Evolutionary conservation across 2,888 invertebrate genomes (phyloP).

Genomic region (Tipula helvola): DNA sequence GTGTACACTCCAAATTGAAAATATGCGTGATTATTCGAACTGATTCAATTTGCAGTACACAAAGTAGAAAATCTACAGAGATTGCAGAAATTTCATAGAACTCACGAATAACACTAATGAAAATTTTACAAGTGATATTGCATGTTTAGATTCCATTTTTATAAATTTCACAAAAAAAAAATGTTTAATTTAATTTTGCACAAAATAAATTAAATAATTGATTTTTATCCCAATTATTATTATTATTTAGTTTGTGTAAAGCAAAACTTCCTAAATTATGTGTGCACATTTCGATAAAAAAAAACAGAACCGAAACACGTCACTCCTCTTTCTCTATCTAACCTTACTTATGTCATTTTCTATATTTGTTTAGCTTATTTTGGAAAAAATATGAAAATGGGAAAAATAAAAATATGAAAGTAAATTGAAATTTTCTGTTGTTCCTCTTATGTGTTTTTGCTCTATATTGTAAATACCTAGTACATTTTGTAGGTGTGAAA

Average conservation of each 20-base stretch:
- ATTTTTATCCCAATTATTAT: not conserved
- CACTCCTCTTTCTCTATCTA: not conserved
- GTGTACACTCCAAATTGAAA: not conserved
- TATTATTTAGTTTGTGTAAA: not conserved
- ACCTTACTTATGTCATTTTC: not conserved
- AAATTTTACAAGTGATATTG: not conserved
- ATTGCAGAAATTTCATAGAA: not conserved
- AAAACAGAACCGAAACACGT: not conserved
- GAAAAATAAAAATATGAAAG: not conserved
- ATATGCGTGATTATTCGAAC: not conserved
- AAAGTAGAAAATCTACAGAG: not conserved
- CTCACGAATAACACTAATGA: not conserved
- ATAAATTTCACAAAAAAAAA: not conserved
- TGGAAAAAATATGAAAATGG: not conserved
- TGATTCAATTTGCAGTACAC: not conserved
- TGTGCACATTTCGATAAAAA: not conserved
- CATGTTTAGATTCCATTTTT: not conserved
- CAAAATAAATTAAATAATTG: constrained; percentile 4
- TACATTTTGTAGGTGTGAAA: not conserved
- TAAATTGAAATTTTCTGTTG: not conserved
- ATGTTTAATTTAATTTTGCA: not conserved
- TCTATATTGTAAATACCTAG: not conserved
- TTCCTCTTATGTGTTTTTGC: not conserved
- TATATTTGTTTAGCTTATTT: not conserved
- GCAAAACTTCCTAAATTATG: not conserved